Conservation (phyloP, 2,113 vertebrate genomes). For the Meleagris gallopavo region DNA sequence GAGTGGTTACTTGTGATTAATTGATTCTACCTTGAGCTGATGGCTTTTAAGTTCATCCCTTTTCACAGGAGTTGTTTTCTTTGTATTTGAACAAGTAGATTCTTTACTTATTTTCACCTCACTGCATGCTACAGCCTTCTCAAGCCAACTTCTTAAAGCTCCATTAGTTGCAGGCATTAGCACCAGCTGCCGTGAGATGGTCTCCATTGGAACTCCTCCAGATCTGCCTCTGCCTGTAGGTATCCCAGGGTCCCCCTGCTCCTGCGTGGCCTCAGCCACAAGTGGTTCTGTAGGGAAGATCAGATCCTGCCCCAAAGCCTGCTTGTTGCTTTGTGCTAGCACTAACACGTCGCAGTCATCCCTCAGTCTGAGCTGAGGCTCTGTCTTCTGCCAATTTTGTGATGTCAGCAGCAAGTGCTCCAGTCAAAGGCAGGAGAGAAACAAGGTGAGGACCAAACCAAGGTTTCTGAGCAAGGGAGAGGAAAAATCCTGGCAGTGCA, state of each 20-base stretch:
- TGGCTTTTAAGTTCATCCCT: not conserved
- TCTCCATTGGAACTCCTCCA: not conserved
- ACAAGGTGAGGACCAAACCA: not conserved
- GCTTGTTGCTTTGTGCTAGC: not conserved
- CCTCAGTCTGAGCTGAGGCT: not conserved
- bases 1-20: not conserved
- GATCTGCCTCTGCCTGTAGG: no score
- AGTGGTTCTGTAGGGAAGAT: not conserved
- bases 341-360: rapidly evolving
- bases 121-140: not conserved
- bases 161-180: not conserved
- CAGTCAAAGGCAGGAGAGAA: not conserved
- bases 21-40: not conserved
- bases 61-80: not conserved
- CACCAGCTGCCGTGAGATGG: not conserved
- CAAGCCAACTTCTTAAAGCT: not conserved
- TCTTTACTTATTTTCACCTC: no score
- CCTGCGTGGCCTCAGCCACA: not conserved
- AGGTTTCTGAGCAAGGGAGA: not conserved
- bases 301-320: not conserved
- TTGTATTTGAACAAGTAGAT: no score
- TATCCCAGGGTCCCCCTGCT: not conserved
- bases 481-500: not conserved
- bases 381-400: not conserved
- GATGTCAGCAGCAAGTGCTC: not conserved